Evolutionary conservation across 2,113 vertebrate genomes (phyloP).

Genomic region (Indri indri): DNA sequence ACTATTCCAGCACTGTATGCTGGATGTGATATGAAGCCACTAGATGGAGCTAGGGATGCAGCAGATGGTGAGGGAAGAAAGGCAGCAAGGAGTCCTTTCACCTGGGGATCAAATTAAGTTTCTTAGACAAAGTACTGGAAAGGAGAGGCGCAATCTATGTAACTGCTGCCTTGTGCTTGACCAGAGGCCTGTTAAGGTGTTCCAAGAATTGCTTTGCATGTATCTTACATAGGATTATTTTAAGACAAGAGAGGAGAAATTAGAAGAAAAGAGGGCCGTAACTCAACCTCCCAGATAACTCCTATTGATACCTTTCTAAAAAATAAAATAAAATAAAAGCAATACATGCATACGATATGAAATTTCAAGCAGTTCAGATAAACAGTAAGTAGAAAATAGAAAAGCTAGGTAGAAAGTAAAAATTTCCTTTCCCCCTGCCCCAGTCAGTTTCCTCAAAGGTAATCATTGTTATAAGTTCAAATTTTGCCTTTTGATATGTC

Average conservation of each 20-base stretch:
- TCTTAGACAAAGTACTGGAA: neutral
- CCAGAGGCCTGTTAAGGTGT: neutral
- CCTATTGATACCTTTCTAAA: neutral
- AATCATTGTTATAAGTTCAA: neutral
- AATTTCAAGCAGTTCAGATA: conserved; percentile 24
- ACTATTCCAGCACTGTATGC: neutral
- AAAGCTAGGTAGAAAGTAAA: conserved; percentile 7
- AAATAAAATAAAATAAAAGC: neutral
- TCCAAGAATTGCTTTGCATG: conserved; percentile 6
- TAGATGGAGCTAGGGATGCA: neutral
- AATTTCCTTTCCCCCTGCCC: neutral
- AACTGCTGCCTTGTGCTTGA: neutral
- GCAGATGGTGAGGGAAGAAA: neutral
- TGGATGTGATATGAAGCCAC: neutral
- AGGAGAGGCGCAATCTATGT: neutral
- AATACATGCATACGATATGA: neutral
- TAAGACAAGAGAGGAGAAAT: neutral
- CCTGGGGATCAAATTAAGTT: neutral
- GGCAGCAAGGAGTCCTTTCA: neutral
- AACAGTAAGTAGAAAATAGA: conserved; percentile 27
- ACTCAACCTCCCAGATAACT: neutral
- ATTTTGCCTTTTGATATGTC: neutral
- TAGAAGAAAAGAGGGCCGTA: neutral
- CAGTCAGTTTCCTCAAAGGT: conserved; percentile 36
- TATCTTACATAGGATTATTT: neutral